phyloP scores from a whole-genome alignment of 2,797 vertebrate species.

The Chelidonichthys spinosus region DNA sequence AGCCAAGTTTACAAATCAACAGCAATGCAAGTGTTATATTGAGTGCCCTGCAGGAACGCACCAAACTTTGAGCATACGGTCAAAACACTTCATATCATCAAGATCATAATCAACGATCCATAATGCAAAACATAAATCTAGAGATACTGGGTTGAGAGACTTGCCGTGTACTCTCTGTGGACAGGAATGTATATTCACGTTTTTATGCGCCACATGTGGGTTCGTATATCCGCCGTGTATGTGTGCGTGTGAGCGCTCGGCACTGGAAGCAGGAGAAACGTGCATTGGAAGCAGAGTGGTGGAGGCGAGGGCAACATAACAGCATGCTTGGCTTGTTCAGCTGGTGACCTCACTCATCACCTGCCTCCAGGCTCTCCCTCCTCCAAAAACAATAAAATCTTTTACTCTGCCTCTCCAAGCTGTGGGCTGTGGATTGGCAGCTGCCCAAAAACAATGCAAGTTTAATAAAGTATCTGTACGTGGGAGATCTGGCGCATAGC shows the following conservation, averaged over 20 bases:
- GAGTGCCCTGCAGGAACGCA: not conserved
- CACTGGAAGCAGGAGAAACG: conserved; percentile 45
- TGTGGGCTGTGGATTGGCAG: conserved; percentile 64
- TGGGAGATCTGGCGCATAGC: conserved; percentile 39
- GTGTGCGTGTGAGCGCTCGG: not conserved
- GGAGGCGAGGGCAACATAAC: conserved; percentile 60
- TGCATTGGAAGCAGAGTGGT: conserved; percentile 58
- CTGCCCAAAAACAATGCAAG: conserved; percentile 47
- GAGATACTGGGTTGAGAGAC: not conserved
- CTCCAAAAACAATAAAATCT: conserved; percentile 69
- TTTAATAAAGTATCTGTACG: conserved; percentile 61
- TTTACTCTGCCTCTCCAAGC: conserved; percentile 57
- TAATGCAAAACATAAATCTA: conserved; percentile 12
- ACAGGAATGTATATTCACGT: not conserved
- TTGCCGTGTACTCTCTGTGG: no score
- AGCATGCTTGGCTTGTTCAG: conserved; percentile 71
- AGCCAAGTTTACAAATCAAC: not conserved
- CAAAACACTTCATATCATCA: conserved; percentile 1
- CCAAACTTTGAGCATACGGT: not conserved
- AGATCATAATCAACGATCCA: not conserved
- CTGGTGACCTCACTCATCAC: conserved; percentile 71
- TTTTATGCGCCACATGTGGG: not conserved
- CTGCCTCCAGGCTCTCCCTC: conserved; percentile 66
- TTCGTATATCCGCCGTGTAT: conserved; percentile 16
- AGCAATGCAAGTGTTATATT: not conserved